Evolutionary conservation across 1,140 invertebrate species (phyloP).

Genomic region (Drosophila equinoxialis): DNA sequence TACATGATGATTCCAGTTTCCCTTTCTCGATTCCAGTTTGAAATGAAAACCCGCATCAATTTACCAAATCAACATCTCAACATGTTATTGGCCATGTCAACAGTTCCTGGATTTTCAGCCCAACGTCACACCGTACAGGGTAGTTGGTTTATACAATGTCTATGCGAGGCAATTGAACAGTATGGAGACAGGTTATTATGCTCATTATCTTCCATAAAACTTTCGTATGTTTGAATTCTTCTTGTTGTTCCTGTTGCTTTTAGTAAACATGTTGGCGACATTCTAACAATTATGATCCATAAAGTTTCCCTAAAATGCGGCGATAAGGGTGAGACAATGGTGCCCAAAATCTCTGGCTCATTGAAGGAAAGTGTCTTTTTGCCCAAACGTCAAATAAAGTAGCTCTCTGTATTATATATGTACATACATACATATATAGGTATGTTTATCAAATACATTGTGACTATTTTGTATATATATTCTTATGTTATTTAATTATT

Average conservation of each 20-base stretch:
- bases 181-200: slow-evolving; percentile 51
- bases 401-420: no score
- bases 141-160: slow-evolving; percentile 77
- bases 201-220: not conserved
- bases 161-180: slow-evolving; percentile 56
- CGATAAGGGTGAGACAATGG: slow-evolving; percentile 59
- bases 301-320: slow-evolving; percentile 61
- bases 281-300: slow-evolving; percentile 55
- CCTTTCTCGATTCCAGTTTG: slow-evolving; percentile 18
- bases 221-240: not conserved
- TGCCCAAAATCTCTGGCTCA: slow-evolving; percentile 39
- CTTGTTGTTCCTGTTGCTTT: not conserved
- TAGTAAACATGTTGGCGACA: slow-evolving; percentile 70
- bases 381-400: slow-evolving; percentile 2
- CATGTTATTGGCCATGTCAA: slow-evolving; percentile 72
- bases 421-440: no score
- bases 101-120: slow-evolving; percentile 65
- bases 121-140: slow-evolving; percentile 68
- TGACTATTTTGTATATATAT: no score
- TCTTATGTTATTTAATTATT: no score
- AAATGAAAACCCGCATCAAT: slow-evolving; percentile 37
- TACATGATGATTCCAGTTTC: not conserved
- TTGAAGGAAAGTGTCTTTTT: slow-evolving; percentile 58
- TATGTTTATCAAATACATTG: no score
- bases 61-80: slow-evolving; percentile 53